Conservation (phyloP, 2,113 vertebrate genomes). For the Gallinago media region DNA sequence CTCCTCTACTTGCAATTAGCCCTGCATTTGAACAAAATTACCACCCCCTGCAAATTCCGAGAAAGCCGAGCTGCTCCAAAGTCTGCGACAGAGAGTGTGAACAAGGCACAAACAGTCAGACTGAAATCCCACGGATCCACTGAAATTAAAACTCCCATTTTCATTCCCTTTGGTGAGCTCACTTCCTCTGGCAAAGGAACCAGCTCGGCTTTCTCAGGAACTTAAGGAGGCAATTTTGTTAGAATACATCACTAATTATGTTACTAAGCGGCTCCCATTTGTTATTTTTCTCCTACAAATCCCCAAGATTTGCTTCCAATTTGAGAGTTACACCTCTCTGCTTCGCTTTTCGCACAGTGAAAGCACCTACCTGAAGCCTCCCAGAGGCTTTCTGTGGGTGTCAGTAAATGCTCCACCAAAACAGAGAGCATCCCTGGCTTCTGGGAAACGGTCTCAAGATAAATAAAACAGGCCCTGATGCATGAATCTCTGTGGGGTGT, state of each 20-base stretch:
- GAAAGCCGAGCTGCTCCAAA: not conserved
- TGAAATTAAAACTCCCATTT: not conserved
- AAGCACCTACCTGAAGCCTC: not conserved
- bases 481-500: not conserved
- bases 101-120: not conserved
- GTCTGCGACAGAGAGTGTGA: not conserved
- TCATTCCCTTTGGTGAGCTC: not conserved
- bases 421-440: not conserved
- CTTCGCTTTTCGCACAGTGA: not conserved
- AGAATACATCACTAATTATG: not conserved
- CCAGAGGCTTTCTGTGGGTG: not conserved
- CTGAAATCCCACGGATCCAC: not conserved
- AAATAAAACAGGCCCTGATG: not conserved
- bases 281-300: not conserved
- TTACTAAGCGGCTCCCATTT: not conserved
- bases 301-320: not conserved
- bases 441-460: not conserved
- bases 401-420: not conserved
- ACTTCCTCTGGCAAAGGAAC: not conserved
- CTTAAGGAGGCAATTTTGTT: not conserved
- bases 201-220: not conserved
- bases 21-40: not conserved
- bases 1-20: not conserved
- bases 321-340: not conserved
- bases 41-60: not conserved